Evolutionary conservation across 2,888 invertebrate species (phyloP), one percentile per base, ranked within the genome.

Genomic region (Gymnocheta viridis): DNA sequence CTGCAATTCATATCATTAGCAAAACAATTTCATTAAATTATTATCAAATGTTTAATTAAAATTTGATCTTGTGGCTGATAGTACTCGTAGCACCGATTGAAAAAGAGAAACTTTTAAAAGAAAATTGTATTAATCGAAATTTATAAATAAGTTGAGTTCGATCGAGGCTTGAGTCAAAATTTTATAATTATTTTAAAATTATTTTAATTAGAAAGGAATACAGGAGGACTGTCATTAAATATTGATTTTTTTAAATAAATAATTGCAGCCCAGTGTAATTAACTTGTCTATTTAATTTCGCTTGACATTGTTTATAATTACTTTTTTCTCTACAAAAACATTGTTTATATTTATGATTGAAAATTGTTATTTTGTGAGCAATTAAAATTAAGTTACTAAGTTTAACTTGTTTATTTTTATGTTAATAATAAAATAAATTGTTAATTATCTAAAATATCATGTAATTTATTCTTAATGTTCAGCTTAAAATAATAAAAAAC

Each of bases 281-380:
- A 24, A 54, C 4, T 38, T 6, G 9, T 24, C 38, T 38, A 38
- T 32, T 54, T 38, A 62, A 64, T 41, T 19, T 19, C 22, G 2
- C n/a, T 5, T 54, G 62, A 14, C 62, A 41, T 64, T 54, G 64
- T 32, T 44, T 44, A 4, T 32, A 58, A 32, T 24, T 22, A 35
- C 6, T n/a, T 41, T 60, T 22, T 19, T 29, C n/a, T 72, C 47
- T 35, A 44, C 58, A 49, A 67, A 79, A 81, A 27, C 67, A 69
- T 81, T 69, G 41, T 74, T 81, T 64, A 44, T 60, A 49, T 24
- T 44, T 69, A 12, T 74, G 24, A 51, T 32, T 54, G 62, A 74
- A 81, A 69, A 44, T 62, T 62, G 54, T 60, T 60, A 60, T 74
- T 81, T 73, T 58, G 29, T 69, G 32, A 44, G 35, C 19, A 60